phyloP scores from a whole-genome alignment of 2,888 invertebrate species.

The Oligia strigilis region DNA sequence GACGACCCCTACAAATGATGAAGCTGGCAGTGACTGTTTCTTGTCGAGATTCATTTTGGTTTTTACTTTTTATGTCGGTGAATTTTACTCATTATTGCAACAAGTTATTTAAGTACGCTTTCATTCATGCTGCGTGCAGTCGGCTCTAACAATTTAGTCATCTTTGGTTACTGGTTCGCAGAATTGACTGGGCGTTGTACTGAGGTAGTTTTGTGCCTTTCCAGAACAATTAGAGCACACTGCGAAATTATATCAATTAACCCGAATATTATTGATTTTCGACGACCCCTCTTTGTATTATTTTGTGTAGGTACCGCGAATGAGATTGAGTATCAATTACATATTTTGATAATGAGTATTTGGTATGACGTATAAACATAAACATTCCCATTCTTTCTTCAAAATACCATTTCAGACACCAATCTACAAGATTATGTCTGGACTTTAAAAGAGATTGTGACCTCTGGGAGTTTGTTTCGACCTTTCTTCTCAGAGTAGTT shows the following conservation, averaged over 20 bases:
- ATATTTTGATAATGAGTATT: background rate
- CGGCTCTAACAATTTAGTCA: conserved; percentile 18
- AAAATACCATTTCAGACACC: background rate
- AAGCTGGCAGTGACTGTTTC: conserved; percentile 35
- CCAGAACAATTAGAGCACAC: background rate
- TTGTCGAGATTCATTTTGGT: conserved; percentile 42
- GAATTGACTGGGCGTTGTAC: conserved; percentile 30
- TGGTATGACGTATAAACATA: background rate
- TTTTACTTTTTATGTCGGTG: conserved; percentile 1
- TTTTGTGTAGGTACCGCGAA: background rate
- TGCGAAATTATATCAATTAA: background rate
- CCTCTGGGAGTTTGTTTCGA: background rate
- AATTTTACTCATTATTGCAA: conserved; percentile 22
- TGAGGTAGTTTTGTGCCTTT: background rate
- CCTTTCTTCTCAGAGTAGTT: background rate
- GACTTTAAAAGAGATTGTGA: background rate
- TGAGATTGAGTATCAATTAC: background rate
- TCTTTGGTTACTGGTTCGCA: conserved; percentile 26
- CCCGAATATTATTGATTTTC: conserved; percentile 6
- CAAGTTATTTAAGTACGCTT: conserved; percentile 15
- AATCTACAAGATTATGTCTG: background rate
- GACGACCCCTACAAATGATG: conserved; percentile 61
- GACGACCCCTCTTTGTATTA: background rate
- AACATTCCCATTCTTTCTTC: background rate
- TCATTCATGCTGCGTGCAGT: background rate